A percentile compares a stretch with the other conserved stretches of the same genome.
phyloP scores from a whole-genome alignment of 2,888 invertebrate species.

The Teleiodes luculella region DNA sequence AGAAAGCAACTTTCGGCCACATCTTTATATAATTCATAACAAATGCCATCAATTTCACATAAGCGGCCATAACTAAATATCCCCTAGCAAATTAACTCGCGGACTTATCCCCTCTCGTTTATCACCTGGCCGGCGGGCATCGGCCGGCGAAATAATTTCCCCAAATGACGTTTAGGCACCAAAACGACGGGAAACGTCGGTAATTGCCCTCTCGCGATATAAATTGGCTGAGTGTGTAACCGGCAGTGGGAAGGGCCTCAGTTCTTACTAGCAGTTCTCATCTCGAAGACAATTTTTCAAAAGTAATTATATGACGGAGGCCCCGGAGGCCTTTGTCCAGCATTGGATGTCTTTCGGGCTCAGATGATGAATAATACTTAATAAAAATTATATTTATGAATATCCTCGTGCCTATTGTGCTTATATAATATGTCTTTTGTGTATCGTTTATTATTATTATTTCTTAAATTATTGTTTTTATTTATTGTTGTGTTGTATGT shows the following conservation, averaged over 20 bases:
- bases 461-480: too few relatives aligned
- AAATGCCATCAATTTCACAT: slow-evolving; percentile 2
- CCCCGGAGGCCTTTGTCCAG: too few relatives aligned
- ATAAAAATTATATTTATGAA: too few relatives aligned
- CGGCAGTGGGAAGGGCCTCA: slow-evolving; percentile 53
- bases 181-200: slow-evolving; percentile 60
- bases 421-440: too few relatives aligned
- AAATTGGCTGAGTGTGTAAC: slow-evolving; percentile 70
- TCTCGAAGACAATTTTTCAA: too few relatives aligned
- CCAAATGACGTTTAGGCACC: slow-evolving; percentile 62
- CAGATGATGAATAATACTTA: too few relatives aligned
- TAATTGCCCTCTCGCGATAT: slow-evolving; percentile 69
- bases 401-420: too few relatives aligned
- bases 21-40: slow-evolving; percentile 8
- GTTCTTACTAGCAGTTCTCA: slow-evolving; percentile 32
- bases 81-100: slow-evolving; percentile 27
- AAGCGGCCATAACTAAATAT: slow-evolving; percentile 8
- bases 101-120: slow-evolving; percentile 27
- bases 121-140: slow-evolving; percentile 39
- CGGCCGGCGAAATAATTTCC: slow-evolving; percentile 57
- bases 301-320: too few relatives aligned
- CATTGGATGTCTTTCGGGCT: too few relatives aligned
- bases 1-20: not conserved
- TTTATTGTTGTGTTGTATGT: too few relatives aligned
- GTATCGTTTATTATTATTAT: too few relatives aligned